These are phyloP conservation scores for Drosophila histrio DNA, from an alignment of 2,888 invertebrate species.

Conservation along the genomic window DNA sequence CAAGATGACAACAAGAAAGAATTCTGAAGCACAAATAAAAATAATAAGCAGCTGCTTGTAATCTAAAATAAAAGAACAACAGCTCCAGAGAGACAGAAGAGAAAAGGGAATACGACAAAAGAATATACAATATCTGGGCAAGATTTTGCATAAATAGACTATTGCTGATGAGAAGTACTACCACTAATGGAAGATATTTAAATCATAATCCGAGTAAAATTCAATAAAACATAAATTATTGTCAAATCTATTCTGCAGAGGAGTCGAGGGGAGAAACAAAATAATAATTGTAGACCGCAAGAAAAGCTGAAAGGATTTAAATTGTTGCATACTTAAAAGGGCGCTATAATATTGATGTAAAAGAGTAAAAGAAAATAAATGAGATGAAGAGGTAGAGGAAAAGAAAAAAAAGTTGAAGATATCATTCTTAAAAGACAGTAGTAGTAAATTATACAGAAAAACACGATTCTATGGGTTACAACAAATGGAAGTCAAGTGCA, in stretches of 20 bases:
- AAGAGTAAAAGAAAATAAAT: not conserved
- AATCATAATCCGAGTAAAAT: not conserved
- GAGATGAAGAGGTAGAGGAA: no score
- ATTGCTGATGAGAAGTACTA: not conserved
- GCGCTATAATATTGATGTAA: not conserved
- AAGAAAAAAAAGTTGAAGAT: not conserved
- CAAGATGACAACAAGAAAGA: slow-evolving; percentile 28
- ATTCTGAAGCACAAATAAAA: slow-evolving; percentile 40
- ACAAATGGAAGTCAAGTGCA: no score
- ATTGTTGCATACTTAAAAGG: slow-evolving; percentile 2
- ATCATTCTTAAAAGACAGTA: not conserved
- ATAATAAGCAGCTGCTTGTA: slow-evolving; percentile 56
- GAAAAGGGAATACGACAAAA: not conserved
- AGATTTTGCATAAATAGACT: slow-evolving; percentile 21
- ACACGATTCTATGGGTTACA: not conserved
- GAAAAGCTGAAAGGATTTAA: not conserved
- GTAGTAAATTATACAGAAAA: not conserved
- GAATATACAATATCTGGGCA: not conserved
- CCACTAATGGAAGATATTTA: not conserved
- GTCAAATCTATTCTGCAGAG: no score
- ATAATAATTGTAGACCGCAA: no score
- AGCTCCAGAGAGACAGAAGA: not conserved
- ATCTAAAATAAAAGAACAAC: slow-evolving; percentile 34
- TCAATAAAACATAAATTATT: not conserved
- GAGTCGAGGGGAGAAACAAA: no score